These are phyloP conservation scores for Carcina quercana DNA, from an alignment of 2,888 invertebrate species.

Conservation along the genomic window DNA sequence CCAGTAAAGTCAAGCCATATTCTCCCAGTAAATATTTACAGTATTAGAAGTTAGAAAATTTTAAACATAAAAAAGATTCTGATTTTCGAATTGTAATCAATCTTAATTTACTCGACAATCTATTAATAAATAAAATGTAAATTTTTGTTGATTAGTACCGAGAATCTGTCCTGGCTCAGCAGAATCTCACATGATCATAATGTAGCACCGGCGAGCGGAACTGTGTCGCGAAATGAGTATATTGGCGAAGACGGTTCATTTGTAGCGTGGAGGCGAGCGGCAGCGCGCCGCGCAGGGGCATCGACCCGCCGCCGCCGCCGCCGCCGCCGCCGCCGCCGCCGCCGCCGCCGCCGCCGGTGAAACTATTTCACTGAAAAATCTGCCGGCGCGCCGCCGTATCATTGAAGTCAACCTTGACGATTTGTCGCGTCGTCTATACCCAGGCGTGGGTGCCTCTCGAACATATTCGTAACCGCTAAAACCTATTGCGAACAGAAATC, in stretches of 20 bases:
- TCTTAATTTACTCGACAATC: no score
- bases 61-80: no score
- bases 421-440: constrained; percentile 64
- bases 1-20: no score
- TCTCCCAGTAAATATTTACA: no score
- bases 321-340: constrained; percentile 71
- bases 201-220: constrained; percentile 8
- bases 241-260: constrained; percentile 45
- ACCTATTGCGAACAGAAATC: no score
- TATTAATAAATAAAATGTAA: no score
- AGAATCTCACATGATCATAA: no score
- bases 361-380: constrained; percentile 73
- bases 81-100: no score
- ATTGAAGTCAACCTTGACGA: constrained; percentile 68
- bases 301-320: constrained; percentile 58
- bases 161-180: no score
- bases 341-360: constrained; percentile 43
- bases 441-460: constrained; percentile 59
- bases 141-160: no score
- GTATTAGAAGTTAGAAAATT: no score
- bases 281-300: constrained; percentile 62
- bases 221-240: constrained; percentile 20
- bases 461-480: constrained; percentile 56
- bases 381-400: constrained; percentile 49
- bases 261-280: constrained; percentile 49